A percentile compares a stretch with the other conserved stretches of the same genome.
These are phyloP conservation scores for Pyrgus malvae DNA, from an alignment of 2,888 invertebrate species.

Conservation along the genomic window DNA sequence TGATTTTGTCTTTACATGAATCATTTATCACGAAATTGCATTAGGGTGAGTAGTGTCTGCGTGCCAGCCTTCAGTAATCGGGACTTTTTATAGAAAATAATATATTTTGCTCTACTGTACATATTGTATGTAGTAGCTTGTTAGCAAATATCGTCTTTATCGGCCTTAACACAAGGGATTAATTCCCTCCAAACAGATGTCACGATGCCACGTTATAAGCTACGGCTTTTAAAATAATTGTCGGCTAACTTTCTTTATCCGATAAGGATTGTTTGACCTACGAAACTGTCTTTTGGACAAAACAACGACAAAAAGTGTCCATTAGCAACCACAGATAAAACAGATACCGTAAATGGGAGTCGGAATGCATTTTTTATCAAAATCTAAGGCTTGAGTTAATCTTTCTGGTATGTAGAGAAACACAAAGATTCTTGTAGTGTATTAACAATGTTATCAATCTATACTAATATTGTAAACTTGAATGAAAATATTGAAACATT, in stretches of 20 bases:
- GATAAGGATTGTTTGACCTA: background rate
- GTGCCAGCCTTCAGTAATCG: too few relatives aligned
- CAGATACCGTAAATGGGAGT: background rate
- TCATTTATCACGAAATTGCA: too few relatives aligned
- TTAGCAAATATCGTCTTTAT: too few relatives aligned
- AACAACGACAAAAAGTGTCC: slow-evolving; percentile 12
- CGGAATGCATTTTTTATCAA: slow-evolving; percentile 7
- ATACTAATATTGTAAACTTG: too few relatives aligned
- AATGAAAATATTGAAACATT: too few relatives aligned
- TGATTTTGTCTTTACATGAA: too few relatives aligned
- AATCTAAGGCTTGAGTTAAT: background rate
- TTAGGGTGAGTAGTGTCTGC: too few relatives aligned
- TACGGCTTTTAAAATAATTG: slow-evolving; percentile 5
- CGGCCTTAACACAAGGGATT: background rate
- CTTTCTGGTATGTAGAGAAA: background rate
- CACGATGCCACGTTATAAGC: background rate
- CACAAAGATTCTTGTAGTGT: too few relatives aligned
- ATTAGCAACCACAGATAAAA: slow-evolving; percentile 14
- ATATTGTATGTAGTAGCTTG: too few relatives aligned
- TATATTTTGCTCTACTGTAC: too few relatives aligned
- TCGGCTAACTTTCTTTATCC: background rate
- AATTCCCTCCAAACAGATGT: background rate
- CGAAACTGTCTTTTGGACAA: slow-evolving; percentile 8
- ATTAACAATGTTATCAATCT: too few relatives aligned
- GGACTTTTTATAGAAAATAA: too few relatives aligned